Evolutionary conservation across 2,797 vertebrate species (phyloP).

Genomic region (Vultur gryphus): DNA sequence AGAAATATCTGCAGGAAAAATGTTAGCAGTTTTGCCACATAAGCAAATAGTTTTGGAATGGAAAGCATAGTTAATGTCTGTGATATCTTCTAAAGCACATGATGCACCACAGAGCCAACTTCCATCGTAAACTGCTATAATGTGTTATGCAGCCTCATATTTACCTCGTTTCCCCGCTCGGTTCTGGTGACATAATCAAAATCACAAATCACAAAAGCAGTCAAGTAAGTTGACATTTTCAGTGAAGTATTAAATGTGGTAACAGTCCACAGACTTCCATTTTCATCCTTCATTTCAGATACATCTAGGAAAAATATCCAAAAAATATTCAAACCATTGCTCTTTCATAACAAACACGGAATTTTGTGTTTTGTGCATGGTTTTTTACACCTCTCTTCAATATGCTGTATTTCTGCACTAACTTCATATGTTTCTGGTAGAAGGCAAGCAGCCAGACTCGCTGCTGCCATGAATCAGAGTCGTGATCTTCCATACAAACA

Average conservation of each 20-base stretch:
- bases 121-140: neutral
- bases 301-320: slow-evolving; percentile 60
- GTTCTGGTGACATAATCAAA: slow-evolving; percentile 70
- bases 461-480: neutral
- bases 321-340: neutral
- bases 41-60: neutral
- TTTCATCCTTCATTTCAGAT: slow-evolving; percentile 65
- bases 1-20: neutral
- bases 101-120: neutral
- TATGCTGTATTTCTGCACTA: neutral
- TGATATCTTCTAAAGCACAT: neutral
- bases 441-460: neutral
- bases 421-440: neutral
- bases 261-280: slow-evolving; percentile 72
- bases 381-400: neutral
- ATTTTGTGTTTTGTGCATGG: neutral
- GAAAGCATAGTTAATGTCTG: neutral
- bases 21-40: neutral
- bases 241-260: slow-evolving; percentile 74
- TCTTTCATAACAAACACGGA: neutral
- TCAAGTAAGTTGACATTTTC: slow-evolving; percentile 78
- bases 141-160: neutral
- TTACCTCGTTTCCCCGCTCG: slow-evolving; percentile 75
- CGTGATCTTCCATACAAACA: neutral
- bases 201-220: slow-evolving; percentile 74